Evolutionary conservation across 1,140 invertebrate genomes (phyloP).

Genomic region (Drosophila chauvacae): DNA sequence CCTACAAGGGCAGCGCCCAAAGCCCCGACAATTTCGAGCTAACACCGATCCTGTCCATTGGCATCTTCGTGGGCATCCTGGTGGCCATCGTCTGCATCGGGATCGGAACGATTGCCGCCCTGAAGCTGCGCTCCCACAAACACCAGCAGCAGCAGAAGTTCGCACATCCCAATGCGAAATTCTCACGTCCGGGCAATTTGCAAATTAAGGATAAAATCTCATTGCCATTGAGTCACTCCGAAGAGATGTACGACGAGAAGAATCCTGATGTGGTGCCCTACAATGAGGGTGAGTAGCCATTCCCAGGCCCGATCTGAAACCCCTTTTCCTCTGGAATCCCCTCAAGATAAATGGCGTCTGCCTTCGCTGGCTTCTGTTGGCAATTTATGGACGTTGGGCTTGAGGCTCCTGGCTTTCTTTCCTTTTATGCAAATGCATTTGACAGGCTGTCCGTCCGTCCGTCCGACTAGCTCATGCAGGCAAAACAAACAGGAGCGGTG

Average conservation of each 20-base stretch:
- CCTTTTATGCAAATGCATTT: conserved; percentile 64
- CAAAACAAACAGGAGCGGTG: conserved; percentile 33
- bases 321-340: conserved; percentile 8
- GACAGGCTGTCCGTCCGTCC: conserved; percentile 42
- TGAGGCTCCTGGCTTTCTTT: conserved; percentile 26
- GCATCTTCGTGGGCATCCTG: conserved; percentile 90
- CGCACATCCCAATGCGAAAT: conserved; percentile 83
- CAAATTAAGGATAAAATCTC: conserved; percentile 89
- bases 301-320: not conserved
- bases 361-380: conserved; percentile 22
- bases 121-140: conserved; percentile 87
- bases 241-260: conserved; percentile 91
- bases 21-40: conserved; percentile 87
- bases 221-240: conserved; percentile 87
- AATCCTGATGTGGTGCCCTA: conserved; percentile 94
- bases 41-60: conserved; percentile 89
- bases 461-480: conserved; percentile 24
- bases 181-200: conserved; percentile 87
- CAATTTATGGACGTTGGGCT: conserved; percentile 64
- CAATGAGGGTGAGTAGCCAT: conserved; percentile 90
- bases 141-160: conserved; percentile 84
- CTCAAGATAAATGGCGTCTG: conserved; percentile 69
- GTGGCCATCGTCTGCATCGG: conserved; percentile 89
- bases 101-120: conserved; percentile 88
- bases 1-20: conserved; percentile 86